These are phyloP conservation scores for Brotula barbata DNA, from an alignment of 2,797 vertebrate genomes.

Conservation along the genomic window DNA sequence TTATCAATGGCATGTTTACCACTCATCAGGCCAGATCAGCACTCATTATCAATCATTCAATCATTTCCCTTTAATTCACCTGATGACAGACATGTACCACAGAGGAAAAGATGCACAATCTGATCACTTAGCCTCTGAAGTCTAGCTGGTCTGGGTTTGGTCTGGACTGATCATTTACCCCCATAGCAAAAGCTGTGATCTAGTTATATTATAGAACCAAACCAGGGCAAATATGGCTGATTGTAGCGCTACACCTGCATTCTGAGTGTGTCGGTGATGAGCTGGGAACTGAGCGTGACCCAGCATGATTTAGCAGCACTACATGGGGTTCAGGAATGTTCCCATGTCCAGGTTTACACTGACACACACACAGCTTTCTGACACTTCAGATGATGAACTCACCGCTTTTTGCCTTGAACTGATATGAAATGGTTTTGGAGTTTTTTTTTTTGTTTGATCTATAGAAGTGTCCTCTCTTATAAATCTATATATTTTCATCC, in stretches of 20 bases:
- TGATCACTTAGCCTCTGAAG: no score
- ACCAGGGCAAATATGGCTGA: slow-evolving; percentile 13
- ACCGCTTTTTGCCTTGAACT: no score
- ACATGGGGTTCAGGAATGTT: slow-evolving; percentile 41
- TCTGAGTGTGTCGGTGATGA: slow-evolving; percentile 30
- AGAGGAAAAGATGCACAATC: no score
- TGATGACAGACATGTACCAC: no score
- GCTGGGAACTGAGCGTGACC: slow-evolving; percentile 44
- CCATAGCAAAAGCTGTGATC: no score
- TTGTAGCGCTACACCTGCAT: slow-evolving; percentile 5
- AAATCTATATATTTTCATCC: slow-evolving; percentile 1
- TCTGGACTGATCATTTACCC: no score
- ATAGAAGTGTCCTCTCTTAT: no score
- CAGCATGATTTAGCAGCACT: slow-evolving; percentile 43
- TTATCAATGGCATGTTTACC: slow-evolving; percentile 29
- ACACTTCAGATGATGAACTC: slow-evolving; percentile 28
- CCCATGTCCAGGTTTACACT: slow-evolving; percentile 4
- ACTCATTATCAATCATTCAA: no score
- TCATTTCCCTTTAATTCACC: no score
- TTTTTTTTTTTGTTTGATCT: neutral
- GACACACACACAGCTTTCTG: slow-evolving; percentile 46
- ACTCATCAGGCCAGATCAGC: slow-evolving; percentile 5
- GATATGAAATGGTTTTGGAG: no score
- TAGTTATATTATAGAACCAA: no score
- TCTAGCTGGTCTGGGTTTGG: no score